Evolutionary conservation across 2,797 vertebrate genomes (phyloP).

Genomic region (Pipistrellus pygmaeus): DNA sequence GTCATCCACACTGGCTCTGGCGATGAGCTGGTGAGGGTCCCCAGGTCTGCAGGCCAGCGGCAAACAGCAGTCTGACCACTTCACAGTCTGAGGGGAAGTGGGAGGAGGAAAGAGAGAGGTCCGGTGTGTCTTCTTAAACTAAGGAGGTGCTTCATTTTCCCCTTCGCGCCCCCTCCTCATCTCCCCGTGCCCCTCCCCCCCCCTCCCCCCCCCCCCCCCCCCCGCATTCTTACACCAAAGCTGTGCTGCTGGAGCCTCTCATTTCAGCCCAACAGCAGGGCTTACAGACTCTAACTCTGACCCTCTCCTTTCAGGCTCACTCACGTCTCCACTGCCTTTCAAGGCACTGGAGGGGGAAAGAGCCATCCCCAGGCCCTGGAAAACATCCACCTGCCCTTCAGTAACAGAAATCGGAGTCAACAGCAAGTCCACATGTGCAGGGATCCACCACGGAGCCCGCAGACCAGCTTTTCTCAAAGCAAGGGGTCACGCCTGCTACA

Average conservation of each 20-base stretch:
- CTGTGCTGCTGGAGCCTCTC: background rate
- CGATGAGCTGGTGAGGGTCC: slow-evolving; percentile 92
- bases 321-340: background rate
- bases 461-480: background rate
- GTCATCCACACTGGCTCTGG: slow-evolving; percentile 93
- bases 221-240: background rate
- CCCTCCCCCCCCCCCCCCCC: rapidly evolving
- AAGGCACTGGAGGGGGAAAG: background rate
- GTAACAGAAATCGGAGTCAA: background rate
- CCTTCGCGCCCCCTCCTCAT: background rate
- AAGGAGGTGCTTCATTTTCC: background rate
- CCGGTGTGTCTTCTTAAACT: background rate
- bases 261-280: background rate
- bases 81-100: slow-evolving; percentile 89
- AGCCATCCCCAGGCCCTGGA: background rate
- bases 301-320: background rate
- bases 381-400: background rate
- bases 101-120: background rate
- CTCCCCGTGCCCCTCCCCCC: rapidly evolving
- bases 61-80: slow-evolving; percentile 95
- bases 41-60: slow-evolving; percentile 93
- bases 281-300: background rate
- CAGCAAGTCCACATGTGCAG: background rate
- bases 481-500: background rate
- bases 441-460: rapidly evolving